Base-by-base conservation (phyloP, 2,888 invertebrate genomes). In the Drosophila rellima region DNA sequence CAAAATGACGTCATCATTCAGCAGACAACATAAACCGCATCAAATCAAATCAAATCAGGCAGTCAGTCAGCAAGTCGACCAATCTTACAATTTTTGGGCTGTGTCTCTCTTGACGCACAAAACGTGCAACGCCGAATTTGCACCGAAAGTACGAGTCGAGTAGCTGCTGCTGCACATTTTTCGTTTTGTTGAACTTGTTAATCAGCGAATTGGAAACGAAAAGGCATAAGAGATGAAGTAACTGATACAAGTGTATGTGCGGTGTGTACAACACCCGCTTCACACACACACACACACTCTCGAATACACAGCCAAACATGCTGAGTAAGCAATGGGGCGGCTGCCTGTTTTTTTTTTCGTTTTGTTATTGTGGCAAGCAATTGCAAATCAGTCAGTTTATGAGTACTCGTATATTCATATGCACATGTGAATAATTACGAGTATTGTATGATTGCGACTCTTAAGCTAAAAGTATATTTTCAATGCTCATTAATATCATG, bases 151-250 rank as follows among this genome's bases (percentile, higher is more conserved):
- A 42, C 42, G 31, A 42, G 31, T 55, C 20, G 33, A 33, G 31
- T 18, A 18, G 20, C 42, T 71, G 50, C 23, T 23, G 6, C 65
- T 70, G 82, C 84, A 72, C 60, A 74, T 78, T 72, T 67, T 75
- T 69, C 59, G 71, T 78, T 78, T 69, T 82, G 86, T 70, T 89
- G 84, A 89, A 85, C 89, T 84, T 84, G 84, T 84, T 84, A 89
- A 84, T 89, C 84, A 84, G 87, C 89, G 88, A 84, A 89, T 85
- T 89, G 84, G 84, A 84, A 84, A 83, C 89, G 69, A 88, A 85
- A 85, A 85, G 72, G 76, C 80, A 86, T 82, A 88, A 85, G 70
- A 82, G 78, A 82, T 80, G 83, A 80, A 85, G 89, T 80, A 88
- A 88, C 83, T 73, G 71, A 85, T 70, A 70, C 67, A 64, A 66